phyloP scores from a whole-genome alignment of 2,113 vertebrate species.

The Emydocephalus ijimae region DNA sequence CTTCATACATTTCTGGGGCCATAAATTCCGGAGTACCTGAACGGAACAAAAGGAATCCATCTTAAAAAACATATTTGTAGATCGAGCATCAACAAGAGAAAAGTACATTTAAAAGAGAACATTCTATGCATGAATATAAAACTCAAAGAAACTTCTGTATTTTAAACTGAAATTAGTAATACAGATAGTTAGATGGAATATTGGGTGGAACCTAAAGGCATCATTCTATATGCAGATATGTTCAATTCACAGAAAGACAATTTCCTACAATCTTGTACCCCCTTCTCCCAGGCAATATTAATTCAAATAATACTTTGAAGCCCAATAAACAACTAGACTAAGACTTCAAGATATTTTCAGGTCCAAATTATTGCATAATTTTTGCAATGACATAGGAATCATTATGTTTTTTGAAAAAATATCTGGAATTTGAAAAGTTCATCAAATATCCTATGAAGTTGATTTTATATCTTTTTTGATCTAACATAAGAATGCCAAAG shows the following conservation, averaged over 20 bases:
- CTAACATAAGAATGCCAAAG: neutral
- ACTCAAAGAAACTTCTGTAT: neutral
- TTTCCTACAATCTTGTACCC: neutral
- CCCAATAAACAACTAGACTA: neutral
- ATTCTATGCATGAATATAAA: neutral
- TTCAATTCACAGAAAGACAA: neutral
- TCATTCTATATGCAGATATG: neutral
- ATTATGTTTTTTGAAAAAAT: neutral
- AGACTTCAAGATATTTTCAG: neutral
- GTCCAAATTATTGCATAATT: neutral
- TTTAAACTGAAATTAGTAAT: neutral
- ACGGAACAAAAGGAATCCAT: neutral
- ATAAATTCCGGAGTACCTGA: conserved; percentile 97
- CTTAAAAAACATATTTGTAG: neutral
- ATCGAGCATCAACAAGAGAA: neutral
- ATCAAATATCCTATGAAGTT: neutral
- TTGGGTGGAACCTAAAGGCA: neutral
- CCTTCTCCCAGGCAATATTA: neutral
- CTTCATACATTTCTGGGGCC: conserved; percentile 98
- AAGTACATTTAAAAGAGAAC: neutral
- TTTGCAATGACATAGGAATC: neutral
- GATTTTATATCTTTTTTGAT: neutral
- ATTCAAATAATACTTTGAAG: neutral
- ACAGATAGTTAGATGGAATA: neutral
- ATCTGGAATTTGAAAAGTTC: neutral